A percentile compares a stretch with the other conserved stretches of the same genome.
Evolutionary conservation across 2,888 invertebrate species (phyloP).

Genomic region (Aporophyla nigra): DNA sequence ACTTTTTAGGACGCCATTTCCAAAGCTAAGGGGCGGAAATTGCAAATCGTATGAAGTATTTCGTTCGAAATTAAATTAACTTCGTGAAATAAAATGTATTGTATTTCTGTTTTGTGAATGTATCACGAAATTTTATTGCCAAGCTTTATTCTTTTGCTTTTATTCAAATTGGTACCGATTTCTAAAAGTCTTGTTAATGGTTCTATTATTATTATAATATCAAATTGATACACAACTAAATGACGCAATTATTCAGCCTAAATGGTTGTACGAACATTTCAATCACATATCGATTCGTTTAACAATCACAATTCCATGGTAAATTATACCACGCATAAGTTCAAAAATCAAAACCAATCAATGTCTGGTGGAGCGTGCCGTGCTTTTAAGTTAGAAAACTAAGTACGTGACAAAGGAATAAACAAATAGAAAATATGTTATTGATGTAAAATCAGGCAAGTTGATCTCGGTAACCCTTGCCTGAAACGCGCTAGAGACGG

Average conservation of each 20-base stretch:
- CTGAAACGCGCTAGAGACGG: conserved; percentile 48
- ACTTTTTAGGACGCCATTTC: conserved; percentile 67
- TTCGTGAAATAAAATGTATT: conserved; percentile 50
- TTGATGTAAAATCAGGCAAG: conserved; percentile 43
- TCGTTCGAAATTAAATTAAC: conserved; percentile 61
- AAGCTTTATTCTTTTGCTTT: not conserved
- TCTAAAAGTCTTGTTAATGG: conserved; percentile 13
- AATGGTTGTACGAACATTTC: conserved; percentile 20
- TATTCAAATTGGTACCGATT: not conserved
- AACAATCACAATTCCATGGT: conserved; percentile 9
- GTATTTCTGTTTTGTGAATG: conserved; percentile 21
- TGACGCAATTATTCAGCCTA: conserved; percentile 5
- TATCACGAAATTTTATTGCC: conserved; percentile 13
- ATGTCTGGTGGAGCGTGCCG: conserved; percentile 62
- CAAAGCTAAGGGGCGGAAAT: conserved; percentile 65
- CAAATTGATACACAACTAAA: not conserved
- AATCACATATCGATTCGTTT: conserved; percentile 41
- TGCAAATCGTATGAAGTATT: conserved; percentile 61
- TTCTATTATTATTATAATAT: conserved; percentile 15
- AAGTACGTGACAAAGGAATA: conserved; percentile 54
- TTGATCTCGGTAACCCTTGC: conserved; percentile 64
- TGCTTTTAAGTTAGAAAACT: conserved; percentile 63
- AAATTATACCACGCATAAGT: conserved; percentile 7
- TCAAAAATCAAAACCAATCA: conserved; percentile 40
- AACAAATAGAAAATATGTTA: conserved; percentile 15